Percentiles rank a stretch among this genome's conserved stretches.
phyloP scores from a whole-genome alignment of 2,797 vertebrate species.

The Dendrocincla fuliginosa region DNA sequence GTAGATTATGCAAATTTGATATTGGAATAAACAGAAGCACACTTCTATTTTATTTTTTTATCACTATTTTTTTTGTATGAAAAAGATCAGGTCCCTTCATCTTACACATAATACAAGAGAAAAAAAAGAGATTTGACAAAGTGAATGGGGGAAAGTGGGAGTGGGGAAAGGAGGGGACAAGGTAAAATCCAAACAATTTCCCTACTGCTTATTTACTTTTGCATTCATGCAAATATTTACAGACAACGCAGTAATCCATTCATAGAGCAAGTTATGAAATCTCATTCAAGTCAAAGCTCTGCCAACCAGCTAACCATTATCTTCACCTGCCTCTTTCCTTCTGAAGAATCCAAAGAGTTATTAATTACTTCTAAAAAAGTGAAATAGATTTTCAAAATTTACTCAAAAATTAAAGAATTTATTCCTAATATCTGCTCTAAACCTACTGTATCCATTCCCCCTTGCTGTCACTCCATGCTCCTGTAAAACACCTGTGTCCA shows the following conservation, averaged over 20 bases:
- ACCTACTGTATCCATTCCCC: background rate
- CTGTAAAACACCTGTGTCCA: too few species aligned
- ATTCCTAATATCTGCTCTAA: background rate
- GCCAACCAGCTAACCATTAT: background rate
- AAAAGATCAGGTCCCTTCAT: background rate
- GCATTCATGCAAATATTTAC: background rate
- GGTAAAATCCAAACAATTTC: background rate
- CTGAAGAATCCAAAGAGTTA: background rate
- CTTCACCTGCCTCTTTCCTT: background rate
- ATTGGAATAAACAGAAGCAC: background rate
- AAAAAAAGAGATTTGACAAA: background rate
- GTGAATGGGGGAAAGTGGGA: fast-evolving
- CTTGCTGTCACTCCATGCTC: background rate
- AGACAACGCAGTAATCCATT: background rate
- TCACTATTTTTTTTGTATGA: background rate
- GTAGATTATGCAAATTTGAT: background rate
- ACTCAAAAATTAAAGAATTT: background rate
- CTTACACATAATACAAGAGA: background rate
- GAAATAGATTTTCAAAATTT: background rate
- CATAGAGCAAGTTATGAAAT: background rate
- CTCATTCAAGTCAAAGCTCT: background rate
- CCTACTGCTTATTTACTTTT: background rate
- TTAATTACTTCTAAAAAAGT: background rate
- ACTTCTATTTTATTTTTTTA: background rate
- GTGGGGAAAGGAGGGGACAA: background rate